Percentiles rank a stretch among this genome's conserved stretches.
Conservation (phyloP, 2,113 vertebrate genomes). For the Australoheros scitulus region DNA sequence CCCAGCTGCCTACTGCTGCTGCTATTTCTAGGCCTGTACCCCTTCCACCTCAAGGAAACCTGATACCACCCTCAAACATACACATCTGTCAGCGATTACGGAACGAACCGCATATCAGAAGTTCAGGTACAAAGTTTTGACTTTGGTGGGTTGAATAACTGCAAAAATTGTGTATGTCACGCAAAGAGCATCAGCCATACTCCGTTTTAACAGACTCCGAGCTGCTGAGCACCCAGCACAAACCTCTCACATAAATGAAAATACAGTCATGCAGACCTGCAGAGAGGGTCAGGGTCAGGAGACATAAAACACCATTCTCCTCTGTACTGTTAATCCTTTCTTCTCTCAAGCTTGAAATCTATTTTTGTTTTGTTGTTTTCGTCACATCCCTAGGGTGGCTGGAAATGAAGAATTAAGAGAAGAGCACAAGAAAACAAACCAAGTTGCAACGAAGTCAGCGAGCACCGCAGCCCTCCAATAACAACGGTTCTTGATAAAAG, state of each 20-base stretch:
- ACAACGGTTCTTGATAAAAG: constrained; percentile 78
- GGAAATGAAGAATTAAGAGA: constrained; percentile 74
- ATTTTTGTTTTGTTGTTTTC: constrained; percentile 40
- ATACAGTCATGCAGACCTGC: not conserved
- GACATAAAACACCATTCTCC: not conserved
- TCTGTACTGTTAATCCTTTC: constrained; percentile 14
- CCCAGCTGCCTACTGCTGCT: constrained; percentile 51
- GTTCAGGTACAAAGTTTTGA: constrained; percentile 1
- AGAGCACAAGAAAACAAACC: constrained; percentile 63
- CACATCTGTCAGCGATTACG: constrained; percentile 51
- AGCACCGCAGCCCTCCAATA: constrained; percentile 65
- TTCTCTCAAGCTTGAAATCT: constrained; percentile 32
- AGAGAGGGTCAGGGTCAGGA: constrained; percentile 31
- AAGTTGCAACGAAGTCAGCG: constrained; percentile 56
- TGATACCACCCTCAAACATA: constrained; percentile 47
- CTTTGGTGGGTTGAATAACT: not conserved
- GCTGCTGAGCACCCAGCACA: not conserved
- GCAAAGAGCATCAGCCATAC: not conserved
- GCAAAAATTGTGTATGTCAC: not conserved
- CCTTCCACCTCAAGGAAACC: constrained; percentile 44
- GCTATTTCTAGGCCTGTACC: constrained; percentile 46
- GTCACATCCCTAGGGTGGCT: constrained; percentile 58
- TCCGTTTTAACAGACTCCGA: not conserved
- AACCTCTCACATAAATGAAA: not conserved
- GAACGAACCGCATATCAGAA: not conserved